phyloP scores from a whole-genome alignment of 2,797 vertebrate species.

The Lepidocolaptes lacrymiger region DNA sequence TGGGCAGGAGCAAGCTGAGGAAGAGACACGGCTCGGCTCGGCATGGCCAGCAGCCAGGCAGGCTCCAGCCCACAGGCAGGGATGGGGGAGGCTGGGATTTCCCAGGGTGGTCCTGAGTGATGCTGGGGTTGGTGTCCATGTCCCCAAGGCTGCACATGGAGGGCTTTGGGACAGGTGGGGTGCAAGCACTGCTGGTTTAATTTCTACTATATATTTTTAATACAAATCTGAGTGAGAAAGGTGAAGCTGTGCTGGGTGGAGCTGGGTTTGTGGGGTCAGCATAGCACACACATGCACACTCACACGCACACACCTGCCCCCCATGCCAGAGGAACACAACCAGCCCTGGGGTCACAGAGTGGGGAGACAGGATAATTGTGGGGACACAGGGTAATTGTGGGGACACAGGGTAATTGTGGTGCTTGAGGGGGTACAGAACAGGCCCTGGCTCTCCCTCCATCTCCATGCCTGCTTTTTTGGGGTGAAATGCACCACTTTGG shows the following conservation, averaged over 20 bases:
- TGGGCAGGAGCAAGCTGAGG: slow-evolving; percentile 25
- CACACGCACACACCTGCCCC: not conserved
- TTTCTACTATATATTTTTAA: not conserved
- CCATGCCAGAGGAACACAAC: not conserved
- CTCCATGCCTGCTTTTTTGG: not conserved
- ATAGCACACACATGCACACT: not conserved
- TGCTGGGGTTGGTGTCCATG: not conserved
- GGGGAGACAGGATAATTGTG: no score
- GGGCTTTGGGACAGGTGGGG: not conserved
- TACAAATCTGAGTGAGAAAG: not conserved
- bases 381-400: not conserved
- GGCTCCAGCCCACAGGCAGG: not conserved
- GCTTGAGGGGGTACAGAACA: not conserved
- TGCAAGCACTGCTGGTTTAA: not conserved
- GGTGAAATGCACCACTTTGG: not conserved
- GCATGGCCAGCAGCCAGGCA: slow-evolving; percentile 1
- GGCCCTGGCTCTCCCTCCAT: not conserved
- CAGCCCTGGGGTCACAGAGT: fast-evolving
- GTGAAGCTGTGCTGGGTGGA: not conserved
- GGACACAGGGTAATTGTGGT: not conserved
- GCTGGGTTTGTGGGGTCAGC: not conserved
- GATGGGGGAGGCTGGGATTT: not conserved
- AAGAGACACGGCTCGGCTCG: not conserved
- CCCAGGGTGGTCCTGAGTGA: not conserved
- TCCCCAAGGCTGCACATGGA: fast-evolving